phyloP scores from a whole-genome alignment of 2,888 invertebrate species.

The Hofmannophila pseudospretella region DNA sequence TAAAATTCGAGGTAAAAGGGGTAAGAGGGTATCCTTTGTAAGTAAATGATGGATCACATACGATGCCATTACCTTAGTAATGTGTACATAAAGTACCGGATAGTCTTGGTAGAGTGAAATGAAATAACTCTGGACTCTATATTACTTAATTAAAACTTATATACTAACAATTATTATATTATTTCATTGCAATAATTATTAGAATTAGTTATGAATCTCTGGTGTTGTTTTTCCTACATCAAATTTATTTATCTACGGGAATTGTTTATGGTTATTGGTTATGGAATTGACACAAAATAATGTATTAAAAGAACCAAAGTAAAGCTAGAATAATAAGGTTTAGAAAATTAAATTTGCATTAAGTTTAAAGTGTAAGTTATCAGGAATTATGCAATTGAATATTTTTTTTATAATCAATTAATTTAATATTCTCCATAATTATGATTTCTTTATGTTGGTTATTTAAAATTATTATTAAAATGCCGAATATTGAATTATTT shows the following conservation, averaged over 20 bases:
- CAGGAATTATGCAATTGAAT: not conserved
- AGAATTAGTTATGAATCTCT: not conserved
- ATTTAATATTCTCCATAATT: not conserved
- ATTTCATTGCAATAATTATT: no score
- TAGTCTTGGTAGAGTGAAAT: slow-evolving; percentile 47
- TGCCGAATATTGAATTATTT: not conserved
- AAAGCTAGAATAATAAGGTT: slow-evolving; percentile 33
- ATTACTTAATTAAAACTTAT: slow-evolving; percentile 16
- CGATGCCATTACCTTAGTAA: slow-evolving; percentile 46
- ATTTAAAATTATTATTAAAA: not conserved
- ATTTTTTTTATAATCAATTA: no score
- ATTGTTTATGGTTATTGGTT: slow-evolving; percentile 54
- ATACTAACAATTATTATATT: no score
- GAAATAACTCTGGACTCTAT: slow-evolving; percentile 29
- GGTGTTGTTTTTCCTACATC: not conserved
- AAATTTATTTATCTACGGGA: slow-evolving; percentile 37
- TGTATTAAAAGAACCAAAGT: slow-evolving; percentile 67
- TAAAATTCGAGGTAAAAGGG: slow-evolving; percentile 25
- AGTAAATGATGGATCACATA: slow-evolving; percentile 66
- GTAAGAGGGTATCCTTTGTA: slow-evolving; percentile 45
- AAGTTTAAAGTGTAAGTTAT: slow-evolving; percentile 9
- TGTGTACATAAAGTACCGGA: slow-evolving; percentile 60
- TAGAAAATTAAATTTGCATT: slow-evolving; percentile 13
- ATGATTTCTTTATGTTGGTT: not conserved
- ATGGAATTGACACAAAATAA: slow-evolving; percentile 62